Evolutionary conservation across 2,113 vertebrate species (phyloP).

Genomic region (Delphinapterus leucas): DNA sequence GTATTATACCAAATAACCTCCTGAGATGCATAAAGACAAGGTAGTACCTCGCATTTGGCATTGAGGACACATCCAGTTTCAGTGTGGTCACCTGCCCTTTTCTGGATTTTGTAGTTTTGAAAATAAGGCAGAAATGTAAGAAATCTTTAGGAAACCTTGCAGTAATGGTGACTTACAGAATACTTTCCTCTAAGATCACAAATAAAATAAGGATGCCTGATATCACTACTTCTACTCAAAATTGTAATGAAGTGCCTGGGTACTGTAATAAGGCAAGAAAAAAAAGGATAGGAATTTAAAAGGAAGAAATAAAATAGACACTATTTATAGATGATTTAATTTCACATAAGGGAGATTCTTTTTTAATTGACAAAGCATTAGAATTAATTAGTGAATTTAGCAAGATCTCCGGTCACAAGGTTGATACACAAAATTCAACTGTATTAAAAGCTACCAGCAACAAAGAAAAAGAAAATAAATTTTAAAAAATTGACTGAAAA

Average conservation of each 20-base stretch:
- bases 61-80: neutral
- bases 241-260: neutral
- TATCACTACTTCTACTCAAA: neutral
- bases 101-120: neutral
- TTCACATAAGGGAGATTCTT: neutral
- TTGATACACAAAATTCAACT: neutral
- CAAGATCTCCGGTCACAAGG: neutral
- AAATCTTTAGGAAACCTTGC: neutral
- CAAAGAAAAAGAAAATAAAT: neutral
- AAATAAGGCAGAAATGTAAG: neutral
- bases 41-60: neutral
- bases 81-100: neutral
- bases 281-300: neutral
- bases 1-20: neutral
- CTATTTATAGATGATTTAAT: neutral
- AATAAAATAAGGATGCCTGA: neutral
- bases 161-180: neutral
- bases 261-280: neutral
- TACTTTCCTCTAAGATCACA: neutral
- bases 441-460: neutral
- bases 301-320: neutral
- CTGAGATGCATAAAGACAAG: neutral
- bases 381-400: neutral
- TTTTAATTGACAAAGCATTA: neutral
- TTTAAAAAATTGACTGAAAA: neutral